phyloP scores from a whole-genome alignment of 53 echinoderm and acorn worm genomes.

The Holothuria scabra region DNA sequence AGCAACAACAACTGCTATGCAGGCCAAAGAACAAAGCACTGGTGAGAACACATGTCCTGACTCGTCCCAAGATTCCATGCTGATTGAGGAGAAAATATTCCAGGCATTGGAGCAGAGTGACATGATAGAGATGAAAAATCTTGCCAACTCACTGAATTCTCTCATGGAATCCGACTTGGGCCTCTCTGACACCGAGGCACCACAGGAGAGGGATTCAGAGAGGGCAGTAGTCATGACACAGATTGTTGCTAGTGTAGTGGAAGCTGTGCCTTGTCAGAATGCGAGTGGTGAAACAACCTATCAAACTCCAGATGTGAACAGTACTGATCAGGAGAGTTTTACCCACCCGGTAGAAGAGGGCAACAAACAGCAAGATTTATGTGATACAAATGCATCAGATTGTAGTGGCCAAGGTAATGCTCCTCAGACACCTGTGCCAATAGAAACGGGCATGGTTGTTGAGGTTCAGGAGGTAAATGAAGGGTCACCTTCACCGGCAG shows the following conservation, averaged over 20 bases:
- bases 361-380: neutral
- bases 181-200: constrained; percentile 41
- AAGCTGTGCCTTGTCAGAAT: neutral
- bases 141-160: constrained; percentile 45
- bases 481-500: constrained; percentile 64
- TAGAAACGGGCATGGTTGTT: constrained; percentile 95
- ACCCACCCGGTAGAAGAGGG: constrained; percentile 12
- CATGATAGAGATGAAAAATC: constrained; percentile 43
- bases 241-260: constrained; percentile 25
- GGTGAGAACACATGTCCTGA: constrained; percentile 9
- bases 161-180: constrained; percentile 36
- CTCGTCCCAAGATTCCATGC: constrained; percentile 22
- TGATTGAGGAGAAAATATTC: constrained; percentile 48
- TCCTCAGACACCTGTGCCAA: constrained; percentile 64
- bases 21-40: constrained; percentile 20
- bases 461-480: constrained; percentile 87
- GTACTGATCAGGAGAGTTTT: neutral
- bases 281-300: neutral
- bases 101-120: constrained; percentile 43
- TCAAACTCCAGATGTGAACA: neutral
- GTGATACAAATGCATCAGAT: neutral
- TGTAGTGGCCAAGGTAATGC: constrained; percentile 7
- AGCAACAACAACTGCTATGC: constrained; percentile 38
- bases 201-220: constrained; percentile 14
- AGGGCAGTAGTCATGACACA: constrained; percentile 31